Percentiles rank a stretch among this genome's conserved stretches.
Evolutionary conservation across 2,113 vertebrate genomes (phyloP).

Genomic region (Pluvialis apricaria): DNA sequence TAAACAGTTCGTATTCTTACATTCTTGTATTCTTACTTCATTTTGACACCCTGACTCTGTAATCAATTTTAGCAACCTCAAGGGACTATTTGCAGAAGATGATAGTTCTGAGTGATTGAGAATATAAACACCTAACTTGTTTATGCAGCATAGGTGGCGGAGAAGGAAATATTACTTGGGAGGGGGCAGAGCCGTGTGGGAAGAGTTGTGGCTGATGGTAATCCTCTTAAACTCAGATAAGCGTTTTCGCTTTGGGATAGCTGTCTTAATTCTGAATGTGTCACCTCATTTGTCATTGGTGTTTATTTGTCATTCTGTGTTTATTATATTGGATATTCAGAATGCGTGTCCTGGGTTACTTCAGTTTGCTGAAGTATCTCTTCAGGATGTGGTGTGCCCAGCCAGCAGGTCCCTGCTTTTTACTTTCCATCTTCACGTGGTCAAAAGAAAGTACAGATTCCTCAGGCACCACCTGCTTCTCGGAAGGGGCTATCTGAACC

Average conservation of each 20-base stretch:
- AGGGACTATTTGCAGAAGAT: not conserved
- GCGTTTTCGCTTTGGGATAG: not conserved
- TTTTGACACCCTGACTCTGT: not conserved
- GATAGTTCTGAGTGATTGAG: not conserved
- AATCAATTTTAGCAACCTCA: not conserved
- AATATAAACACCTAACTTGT: not conserved
- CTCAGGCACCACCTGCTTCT: not conserved
- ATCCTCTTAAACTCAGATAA: constrained; percentile 9
- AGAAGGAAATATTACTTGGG: not conserved
- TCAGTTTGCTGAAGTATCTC: not conserved
- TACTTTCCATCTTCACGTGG: not conserved
- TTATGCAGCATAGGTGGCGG: not conserved
- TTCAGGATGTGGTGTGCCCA: not conserved
- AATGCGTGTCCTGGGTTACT: not conserved
- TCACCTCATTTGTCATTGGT: not conserved
- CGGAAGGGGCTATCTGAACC: not conserved
- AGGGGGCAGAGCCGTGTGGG: not conserved
- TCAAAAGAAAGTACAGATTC: not conserved
- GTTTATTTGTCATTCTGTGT: not conserved
- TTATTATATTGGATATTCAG: not conserved
- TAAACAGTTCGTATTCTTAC: not conserved
- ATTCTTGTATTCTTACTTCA: not conserved
- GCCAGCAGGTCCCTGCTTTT: not conserved
- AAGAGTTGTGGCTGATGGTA: not conserved
- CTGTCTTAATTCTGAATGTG: not conserved